Evolutionary conservation across 2,113 vertebrate genomes (phyloP), one percentile per base, ranked within the genome.

Genomic region (Illadopsis cleaveri): DNA sequence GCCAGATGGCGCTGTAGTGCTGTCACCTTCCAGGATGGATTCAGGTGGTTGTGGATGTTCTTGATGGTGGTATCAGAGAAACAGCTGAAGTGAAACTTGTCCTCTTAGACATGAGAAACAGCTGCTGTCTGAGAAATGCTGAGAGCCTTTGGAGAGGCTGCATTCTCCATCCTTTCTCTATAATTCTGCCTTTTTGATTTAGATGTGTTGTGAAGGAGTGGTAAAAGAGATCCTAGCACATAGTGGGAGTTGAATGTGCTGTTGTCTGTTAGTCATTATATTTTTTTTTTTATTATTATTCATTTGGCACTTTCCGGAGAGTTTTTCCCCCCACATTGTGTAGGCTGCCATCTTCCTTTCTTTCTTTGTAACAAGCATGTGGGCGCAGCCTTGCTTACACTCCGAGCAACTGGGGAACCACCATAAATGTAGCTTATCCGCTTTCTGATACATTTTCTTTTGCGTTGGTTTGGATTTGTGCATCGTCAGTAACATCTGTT

Each of bases 351-450:
- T 96, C 69, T 93, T 94, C 89, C 90, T 95, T 54, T 65, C 75
- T 94, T 96, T 92, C 85, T 95, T 95, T 95, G 90, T 91, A 96
- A 90, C 95, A 94, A 98, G 97, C 98, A 98, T 98, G 98, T 94
- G 82, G 90, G 91, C 92, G 92, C 91, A 97, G 93, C 96, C 97
- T 97, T 91, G 96, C 96, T 97, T 98, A 97, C 56, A 94, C 77
- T 93, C 87, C 5, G 2, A 95, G 91, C 79, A 27, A 96, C 75
- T 83, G 76, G 90, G 96, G 45, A 90, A 75, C 80, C 73, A 94
- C 89, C 87, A 86, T 95, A 95, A 92, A 89, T 95, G 94, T 96
- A 96, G 96, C 96, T 97, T 95, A 86, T 93, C 93, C 2, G 92
- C 94, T 84, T 96, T 92, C 93, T 89, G 86, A 94, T 95, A 82